Conservation (phyloP, 1,140 invertebrate genomes). For the Sycobia sp. region DNA sequence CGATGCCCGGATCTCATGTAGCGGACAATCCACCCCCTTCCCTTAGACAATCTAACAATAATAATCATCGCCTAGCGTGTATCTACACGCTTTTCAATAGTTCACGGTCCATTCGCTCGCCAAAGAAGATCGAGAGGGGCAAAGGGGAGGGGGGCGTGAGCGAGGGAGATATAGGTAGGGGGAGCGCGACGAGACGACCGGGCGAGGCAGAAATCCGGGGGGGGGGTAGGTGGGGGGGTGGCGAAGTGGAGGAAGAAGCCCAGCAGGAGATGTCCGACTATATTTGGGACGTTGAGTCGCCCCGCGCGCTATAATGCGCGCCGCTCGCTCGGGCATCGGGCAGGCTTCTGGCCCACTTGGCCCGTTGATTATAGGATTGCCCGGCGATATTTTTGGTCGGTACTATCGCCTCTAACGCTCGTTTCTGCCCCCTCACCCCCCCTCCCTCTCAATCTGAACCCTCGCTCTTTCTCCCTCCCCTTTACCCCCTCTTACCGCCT, state of each 20-base stretch:
- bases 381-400: conserved; percentile 47
- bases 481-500: neutral
- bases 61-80: no score
- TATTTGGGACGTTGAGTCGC: conserved; percentile 52
- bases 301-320: no score
- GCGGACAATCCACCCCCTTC: no score
- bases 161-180: no score
- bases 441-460: no score
- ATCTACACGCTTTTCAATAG: no score
- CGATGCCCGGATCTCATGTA: no score
- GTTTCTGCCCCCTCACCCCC: neutral
- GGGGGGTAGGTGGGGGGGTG: neutral
- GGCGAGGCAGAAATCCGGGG: neutral
- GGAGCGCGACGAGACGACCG: neutral
- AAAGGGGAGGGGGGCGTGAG: neutral
- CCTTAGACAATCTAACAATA: no score
- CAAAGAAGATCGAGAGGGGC: neutral
- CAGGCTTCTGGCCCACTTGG: conserved; percentile 51
- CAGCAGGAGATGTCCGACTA: conserved; percentile 44
- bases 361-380: conserved; percentile 42
- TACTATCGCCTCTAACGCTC: conserved; percentile 17
- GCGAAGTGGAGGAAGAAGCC: neutral
- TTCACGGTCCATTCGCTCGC: no score
- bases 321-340: conserved; percentile 42
- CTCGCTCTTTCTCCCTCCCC: neutral